Conservation (phyloP, 2,797 vertebrate genomes). For the Perodicticus potto region DNA sequence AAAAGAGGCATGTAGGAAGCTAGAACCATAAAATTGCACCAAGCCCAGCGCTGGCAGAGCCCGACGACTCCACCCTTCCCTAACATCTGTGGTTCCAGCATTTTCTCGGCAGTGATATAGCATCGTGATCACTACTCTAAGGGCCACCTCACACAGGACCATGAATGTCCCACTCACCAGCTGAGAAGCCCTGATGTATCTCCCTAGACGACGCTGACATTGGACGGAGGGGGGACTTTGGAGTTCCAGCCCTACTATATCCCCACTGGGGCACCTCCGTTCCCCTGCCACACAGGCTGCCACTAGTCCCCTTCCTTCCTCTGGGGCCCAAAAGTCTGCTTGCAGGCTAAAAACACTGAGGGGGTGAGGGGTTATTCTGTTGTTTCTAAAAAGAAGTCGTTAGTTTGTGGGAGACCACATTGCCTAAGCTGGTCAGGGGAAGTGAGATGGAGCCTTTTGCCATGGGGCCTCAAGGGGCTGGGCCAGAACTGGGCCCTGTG, state of each 20-base stretch:
- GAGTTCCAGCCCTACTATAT: background rate
- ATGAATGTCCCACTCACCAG: background rate
- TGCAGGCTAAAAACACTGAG: background rate
- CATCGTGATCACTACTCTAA: rapidly evolving
- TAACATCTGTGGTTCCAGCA: background rate
- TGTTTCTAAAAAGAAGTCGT: background rate
- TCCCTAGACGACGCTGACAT: background rate
- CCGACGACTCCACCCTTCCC: background rate
- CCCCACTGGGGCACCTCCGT: background rate
- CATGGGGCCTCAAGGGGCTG: background rate
- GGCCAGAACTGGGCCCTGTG: rapidly evolving
- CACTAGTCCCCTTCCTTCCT: background rate
- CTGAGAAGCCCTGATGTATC: background rate
- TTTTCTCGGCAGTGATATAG: background rate
- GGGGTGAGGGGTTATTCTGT: background rate
- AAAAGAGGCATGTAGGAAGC: background rate
- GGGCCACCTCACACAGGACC: background rate
- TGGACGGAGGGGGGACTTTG: rapidly evolving
- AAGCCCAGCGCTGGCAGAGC: background rate
- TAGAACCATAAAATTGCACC: rapidly evolving
- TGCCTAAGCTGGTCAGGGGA: background rate
- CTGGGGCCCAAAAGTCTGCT: background rate
- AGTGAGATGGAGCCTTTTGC: background rate
- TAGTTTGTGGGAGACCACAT: background rate
- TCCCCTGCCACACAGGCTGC: background rate